These are phyloP conservation scores for Cryptus armator DNA, from an alignment of 2,888 invertebrate species.

Conservation along the genomic window DNA sequence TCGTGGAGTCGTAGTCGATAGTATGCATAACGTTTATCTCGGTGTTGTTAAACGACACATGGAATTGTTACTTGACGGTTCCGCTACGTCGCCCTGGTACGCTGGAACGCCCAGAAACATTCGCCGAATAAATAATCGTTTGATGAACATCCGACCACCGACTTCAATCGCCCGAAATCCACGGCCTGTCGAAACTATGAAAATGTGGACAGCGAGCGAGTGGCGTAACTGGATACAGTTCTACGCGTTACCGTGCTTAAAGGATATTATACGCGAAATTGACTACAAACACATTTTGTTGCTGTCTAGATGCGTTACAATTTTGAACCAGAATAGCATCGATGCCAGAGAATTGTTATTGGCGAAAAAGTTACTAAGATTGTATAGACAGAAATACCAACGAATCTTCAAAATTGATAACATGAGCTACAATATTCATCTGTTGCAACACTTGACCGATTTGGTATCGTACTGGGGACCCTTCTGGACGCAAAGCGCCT, in stretches of 20 bases:
- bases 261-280: conserved; percentile 29
- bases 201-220: conserved; percentile 62
- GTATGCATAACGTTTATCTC: conserved; percentile 20
- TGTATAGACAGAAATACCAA: no score
- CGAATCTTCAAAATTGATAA: no score
- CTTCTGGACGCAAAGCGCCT: background rate
- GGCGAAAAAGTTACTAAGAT: no score
- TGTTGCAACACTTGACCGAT: no score
- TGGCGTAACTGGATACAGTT: conserved; percentile 63
- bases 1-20: conserved; percentile 10
- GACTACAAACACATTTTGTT: conserved; percentile 43
- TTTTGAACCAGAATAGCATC: conserved; percentile 52
- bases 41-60: background rate
- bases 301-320: conserved; percentile 37
- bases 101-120: conserved; percentile 45
- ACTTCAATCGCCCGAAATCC: conserved; percentile 56
- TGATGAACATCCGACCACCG: conserved; percentile 51
- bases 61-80: background rate
- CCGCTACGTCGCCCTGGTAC: conserved; percentile 20
- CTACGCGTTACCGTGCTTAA: conserved; percentile 48
- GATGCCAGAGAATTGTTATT: no score
- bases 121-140: conserved; percentile 47
- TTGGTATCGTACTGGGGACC: conserved; percentile 9
- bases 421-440: no score
- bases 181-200: conserved; percentile 38